Evolutionary conservation across 30 jellyfish, hydroid and myxozoan genomes (phyloP).

Genomic region (Hydra vulgaris): DNA sequence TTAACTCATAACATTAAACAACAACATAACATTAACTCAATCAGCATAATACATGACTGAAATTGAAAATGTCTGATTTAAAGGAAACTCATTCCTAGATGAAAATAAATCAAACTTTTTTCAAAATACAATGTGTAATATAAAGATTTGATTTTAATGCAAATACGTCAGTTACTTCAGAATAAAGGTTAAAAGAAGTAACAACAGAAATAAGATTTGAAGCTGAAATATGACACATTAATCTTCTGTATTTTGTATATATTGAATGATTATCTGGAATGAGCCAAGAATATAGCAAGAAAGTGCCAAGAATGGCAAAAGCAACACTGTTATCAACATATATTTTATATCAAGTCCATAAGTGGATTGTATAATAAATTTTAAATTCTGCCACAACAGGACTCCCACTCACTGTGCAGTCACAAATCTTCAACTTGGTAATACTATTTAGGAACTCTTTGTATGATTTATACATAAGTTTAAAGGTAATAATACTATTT

Average conservation of each 20-base stretch:
- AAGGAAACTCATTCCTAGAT: neutral
- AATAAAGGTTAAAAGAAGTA: slow-evolving; percentile 6
- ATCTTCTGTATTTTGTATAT: slow-evolving; percentile 7
- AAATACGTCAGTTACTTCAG: slow-evolving; percentile 8
- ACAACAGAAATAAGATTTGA: slow-evolving; percentile 25
- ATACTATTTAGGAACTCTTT: too few species aligned
- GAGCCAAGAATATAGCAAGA: slow-evolving; percentile 31
- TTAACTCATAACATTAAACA: too few species aligned
- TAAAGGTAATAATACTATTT: too few species aligned
- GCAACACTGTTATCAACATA: neutral
- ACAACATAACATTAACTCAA: slow-evolving; percentile 13
- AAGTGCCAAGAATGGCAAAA: neutral
- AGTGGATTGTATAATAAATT: too few species aligned
- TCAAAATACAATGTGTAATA: neutral
- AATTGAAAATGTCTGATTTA: slow-evolving; percentile 14
- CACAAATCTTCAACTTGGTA: too few species aligned
- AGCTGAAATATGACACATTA: slow-evolving; percentile 21
- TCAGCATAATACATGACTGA: neutral
- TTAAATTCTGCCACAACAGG: too few species aligned
- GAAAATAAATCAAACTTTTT: slow-evolving; percentile 2
- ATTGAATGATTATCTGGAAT: slow-evolving; percentile 30
- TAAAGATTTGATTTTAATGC: neutral
- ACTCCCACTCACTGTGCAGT: too few species aligned
- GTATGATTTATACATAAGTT: too few species aligned
- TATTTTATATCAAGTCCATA: too few species aligned